Conservation (phyloP, 2,113 vertebrate genomes). For the Micromys minutus region DNA sequence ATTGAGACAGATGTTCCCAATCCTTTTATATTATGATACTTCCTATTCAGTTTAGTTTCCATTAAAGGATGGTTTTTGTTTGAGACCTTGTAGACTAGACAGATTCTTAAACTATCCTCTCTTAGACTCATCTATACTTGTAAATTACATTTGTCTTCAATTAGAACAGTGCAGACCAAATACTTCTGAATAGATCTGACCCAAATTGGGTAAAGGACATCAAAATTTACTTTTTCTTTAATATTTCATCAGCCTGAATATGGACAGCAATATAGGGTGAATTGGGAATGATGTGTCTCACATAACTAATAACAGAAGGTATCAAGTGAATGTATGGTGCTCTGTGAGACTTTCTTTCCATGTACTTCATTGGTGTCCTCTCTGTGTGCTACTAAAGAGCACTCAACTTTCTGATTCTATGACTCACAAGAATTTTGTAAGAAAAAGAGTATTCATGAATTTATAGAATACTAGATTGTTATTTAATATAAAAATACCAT, state of each 20-base stretch:
- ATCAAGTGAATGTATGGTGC: not conserved
- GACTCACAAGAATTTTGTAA: not conserved
- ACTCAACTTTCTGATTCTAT: not conserved
- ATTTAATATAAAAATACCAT: not conserved
- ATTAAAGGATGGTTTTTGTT: not conserved
- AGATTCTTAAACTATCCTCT: not conserved
- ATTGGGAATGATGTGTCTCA: not conserved
- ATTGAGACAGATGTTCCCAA: not conserved
- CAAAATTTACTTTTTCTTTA: not conserved
- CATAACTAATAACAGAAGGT: not conserved
- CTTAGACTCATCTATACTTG: no score
- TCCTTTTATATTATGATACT: not conserved
- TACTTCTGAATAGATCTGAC: not conserved
- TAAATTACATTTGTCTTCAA: not conserved
- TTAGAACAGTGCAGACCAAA: not conserved
- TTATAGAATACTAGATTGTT: not conserved
- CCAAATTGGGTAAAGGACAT: not conserved
- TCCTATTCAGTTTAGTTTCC: not conserved
- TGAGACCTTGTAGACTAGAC: not conserved
- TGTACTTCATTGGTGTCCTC: not conserved
- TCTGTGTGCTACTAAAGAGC: not conserved
- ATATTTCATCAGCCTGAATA: not conserved
- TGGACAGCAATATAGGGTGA: not conserved
- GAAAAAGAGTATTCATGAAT: not conserved
- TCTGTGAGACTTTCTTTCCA: not conserved